phyloP scores from a whole-genome alignment of 92 coral and sea anemone genomes.

The Ricordea florida region DNA sequence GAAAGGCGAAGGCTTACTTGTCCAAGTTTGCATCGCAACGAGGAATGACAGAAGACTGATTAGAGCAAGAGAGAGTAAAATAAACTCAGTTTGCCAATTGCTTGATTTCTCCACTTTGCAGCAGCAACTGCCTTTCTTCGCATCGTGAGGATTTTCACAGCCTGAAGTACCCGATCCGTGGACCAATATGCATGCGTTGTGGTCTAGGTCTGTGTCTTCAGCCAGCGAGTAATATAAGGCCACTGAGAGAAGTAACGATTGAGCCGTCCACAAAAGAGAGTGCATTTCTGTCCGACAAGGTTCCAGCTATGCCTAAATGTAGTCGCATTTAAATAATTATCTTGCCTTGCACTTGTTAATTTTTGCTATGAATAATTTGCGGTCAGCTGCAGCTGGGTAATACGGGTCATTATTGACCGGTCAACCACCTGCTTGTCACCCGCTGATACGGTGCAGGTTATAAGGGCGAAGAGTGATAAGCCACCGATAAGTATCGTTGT shows the following conservation, averaged over 20 bases:
- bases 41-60: neutral
- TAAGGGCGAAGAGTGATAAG: neutral
- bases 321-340: no score
- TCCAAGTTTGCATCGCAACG: neutral
- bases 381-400: neutral
- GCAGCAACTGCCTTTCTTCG: neutral
- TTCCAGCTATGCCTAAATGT: no score
- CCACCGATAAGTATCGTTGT: no score
- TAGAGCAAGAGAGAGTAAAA: neutral
- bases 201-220: neutral
- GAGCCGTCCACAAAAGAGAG: neutral
- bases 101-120: neutral
- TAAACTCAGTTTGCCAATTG: slow-evolving; percentile 12
- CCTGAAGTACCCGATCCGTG: neutral
- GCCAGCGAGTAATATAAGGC: slow-evolving; percentile 8
- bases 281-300: neutral
- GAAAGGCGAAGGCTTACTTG: neutral
- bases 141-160: neutral
- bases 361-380: neutral
- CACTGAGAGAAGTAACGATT: slow-evolving; percentile 1
- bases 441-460: neutral
- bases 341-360: no score
- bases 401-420: neutral
- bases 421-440: slow-evolving; percentile 20
- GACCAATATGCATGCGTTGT: neutral